These are phyloP conservation scores for Isoperla grammatica DNA, from an alignment of 2,888 invertebrate species.

Conservation along the genomic window DNA sequence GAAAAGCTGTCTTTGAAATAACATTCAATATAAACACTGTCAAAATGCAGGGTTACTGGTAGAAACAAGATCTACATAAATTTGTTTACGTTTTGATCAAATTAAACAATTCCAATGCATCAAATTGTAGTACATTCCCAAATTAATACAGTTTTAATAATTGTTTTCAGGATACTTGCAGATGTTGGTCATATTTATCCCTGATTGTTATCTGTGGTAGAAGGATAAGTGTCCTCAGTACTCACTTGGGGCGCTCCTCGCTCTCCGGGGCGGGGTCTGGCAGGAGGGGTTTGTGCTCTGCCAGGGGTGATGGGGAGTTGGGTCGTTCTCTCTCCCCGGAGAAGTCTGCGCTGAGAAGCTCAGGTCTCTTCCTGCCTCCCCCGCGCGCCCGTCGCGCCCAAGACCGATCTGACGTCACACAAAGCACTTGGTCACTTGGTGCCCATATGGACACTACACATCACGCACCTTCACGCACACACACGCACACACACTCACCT, in stretches of 20 bases:
- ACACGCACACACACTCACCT: no score
- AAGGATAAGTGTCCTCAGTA: conserved; percentile 32
- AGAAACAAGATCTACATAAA: no score
- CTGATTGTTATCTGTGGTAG: no score
- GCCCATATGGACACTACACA: not conserved
- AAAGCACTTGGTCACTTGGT: not conserved
- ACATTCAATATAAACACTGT: no score
- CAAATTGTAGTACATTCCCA: not conserved
- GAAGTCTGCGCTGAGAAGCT: conserved; percentile 66
- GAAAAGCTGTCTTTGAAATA: no score
- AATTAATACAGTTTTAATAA: not conserved
- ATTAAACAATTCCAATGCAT: no score
- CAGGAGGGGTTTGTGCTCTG: conserved; percentile 50
- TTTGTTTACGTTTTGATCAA: no score
- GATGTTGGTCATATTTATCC: no score
- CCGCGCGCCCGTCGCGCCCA: conserved; percentile 78
- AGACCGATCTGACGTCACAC: conserved; percentile 63
- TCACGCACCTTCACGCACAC: no score
- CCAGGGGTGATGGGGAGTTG: conserved; percentile 59
- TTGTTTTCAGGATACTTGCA: not conserved
- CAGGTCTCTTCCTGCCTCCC: conserved; percentile 70
- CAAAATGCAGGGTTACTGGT: no score
- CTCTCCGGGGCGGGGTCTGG: conserved; percentile 34
- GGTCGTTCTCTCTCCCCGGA: conserved; percentile 66
- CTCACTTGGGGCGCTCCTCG: conserved; percentile 54